Conservation (phyloP, 2,888 invertebrate species). For the Eupithecia vulgata region DNA sequence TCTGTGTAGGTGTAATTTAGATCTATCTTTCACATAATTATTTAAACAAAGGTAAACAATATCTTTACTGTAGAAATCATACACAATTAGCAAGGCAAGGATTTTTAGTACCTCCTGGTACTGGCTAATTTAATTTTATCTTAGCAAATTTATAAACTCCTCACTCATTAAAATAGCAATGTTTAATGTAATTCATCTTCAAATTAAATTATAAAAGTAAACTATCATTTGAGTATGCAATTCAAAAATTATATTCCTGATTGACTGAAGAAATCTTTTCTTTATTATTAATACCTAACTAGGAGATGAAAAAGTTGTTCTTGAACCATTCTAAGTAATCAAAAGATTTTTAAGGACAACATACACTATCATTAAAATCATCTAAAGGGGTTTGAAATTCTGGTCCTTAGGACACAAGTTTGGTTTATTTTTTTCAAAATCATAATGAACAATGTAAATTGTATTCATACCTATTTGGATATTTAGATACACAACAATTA, state of each 20-base stretch:
- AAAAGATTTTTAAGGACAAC: not conserved
- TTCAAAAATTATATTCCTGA: not conserved
- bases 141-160: not conserved
- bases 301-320: not conserved
- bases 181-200: not conserved
- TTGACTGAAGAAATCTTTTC: not conserved
- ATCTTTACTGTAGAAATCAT: not conserved
- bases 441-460: too few species aligned
- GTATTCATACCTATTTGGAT: too few species aligned
- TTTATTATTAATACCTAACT: not conserved
- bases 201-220: not conserved
- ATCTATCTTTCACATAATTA: not conserved
- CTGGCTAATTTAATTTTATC: not conserved
- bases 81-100: not conserved
- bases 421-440: too few species aligned
- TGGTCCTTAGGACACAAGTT: too few species aligned
- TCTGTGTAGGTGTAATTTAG: too few species aligned
- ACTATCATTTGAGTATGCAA: not conserved
- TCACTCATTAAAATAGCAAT: not conserved
- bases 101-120: too few species aligned
- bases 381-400: not conserved
- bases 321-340: not conserved
- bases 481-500: too few species aligned
- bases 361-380: not conserved
- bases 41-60: not conserved